Percentiles rank a stretch among this genome's conserved stretches.
Evolutionary conservation across 2,113 vertebrate species (phyloP).

Genomic region (Caranx melampygus): DNA sequence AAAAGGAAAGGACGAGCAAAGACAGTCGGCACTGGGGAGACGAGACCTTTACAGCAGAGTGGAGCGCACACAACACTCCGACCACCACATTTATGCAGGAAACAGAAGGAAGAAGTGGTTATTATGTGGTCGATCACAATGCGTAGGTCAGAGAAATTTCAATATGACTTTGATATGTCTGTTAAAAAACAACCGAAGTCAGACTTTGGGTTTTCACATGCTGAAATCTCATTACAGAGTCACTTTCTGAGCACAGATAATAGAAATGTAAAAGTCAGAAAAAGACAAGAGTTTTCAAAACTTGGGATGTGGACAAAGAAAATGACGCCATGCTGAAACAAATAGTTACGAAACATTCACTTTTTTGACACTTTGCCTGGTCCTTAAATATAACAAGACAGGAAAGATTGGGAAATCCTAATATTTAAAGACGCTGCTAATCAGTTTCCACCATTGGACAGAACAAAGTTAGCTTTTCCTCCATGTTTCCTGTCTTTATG

Average conservation of each 20-base stretch:
- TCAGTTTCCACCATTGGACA: neutral
- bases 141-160: constrained; percentile 55
- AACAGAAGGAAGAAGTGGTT: constrained; percentile 58
- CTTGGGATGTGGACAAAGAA: neutral
- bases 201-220: constrained; percentile 45
- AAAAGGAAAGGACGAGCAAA: constrained; percentile 47
- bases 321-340: neutral
- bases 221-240: constrained; percentile 58
- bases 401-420: neutral
- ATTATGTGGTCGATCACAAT: constrained; percentile 65
- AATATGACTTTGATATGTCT: constrained; percentile 56
- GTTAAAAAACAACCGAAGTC: constrained; percentile 44
- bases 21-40: constrained; percentile 43
- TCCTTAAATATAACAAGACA: neutral
- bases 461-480: neutral
- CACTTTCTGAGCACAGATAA: constrained; percentile 27
- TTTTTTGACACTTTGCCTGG: neutral
- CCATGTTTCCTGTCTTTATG: neutral
- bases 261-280: constrained; percentile 10
- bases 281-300: neutral
- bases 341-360: neutral
- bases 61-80: constrained; percentile 48
- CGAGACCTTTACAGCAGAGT: constrained; percentile 54
- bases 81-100: constrained; percentile 68
- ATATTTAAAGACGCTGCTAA: neutral